A percentile compares a stretch with the other conserved stretches of the same genome.
These are phyloP conservation scores for Trachurus trachurus DNA, from an alignment of 2,797 vertebrate species.

Conservation along the genomic window DNA sequence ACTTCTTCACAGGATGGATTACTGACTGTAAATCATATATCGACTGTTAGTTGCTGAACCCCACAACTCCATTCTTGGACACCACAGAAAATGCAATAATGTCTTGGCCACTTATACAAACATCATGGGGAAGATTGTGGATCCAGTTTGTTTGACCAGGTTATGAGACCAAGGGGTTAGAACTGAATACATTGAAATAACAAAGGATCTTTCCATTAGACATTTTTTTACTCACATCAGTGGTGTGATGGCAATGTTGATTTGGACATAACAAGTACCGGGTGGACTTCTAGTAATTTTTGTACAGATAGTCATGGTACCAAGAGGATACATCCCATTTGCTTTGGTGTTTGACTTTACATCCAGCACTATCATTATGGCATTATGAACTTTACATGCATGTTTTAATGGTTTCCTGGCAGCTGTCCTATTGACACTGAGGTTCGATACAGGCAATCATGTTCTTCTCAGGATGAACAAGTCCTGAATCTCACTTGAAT, in stretches of 20 bases:
- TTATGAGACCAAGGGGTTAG: constrained; percentile 10
- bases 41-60: constrained; percentile 13
- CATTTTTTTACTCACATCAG: not conserved
- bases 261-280: not conserved
- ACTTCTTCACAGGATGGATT: constrained; percentile 11
- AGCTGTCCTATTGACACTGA: too few species aligned
- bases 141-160: not conserved
- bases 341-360: not conserved
- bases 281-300: not conserved
- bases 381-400: not conserved
- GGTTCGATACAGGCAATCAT: not conserved
- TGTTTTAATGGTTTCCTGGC: not conserved
- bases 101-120: constrained; percentile 15
- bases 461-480: not conserved
- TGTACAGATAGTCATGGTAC: not conserved
- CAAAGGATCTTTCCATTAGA: not conserved
- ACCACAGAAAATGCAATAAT: constrained; percentile 8
- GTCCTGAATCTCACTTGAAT: not conserved
- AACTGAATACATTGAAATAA: constrained; percentile 17
- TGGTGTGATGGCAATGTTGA: not conserved
- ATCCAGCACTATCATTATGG: not conserved
- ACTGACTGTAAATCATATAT: constrained; percentile 24
- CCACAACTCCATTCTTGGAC: constrained; percentile 4
- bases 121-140: not conserved
- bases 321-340: not conserved